phyloP scores from a whole-genome alignment of 2,797 vertebrate genomes.

The Falco naumanni region DNA sequence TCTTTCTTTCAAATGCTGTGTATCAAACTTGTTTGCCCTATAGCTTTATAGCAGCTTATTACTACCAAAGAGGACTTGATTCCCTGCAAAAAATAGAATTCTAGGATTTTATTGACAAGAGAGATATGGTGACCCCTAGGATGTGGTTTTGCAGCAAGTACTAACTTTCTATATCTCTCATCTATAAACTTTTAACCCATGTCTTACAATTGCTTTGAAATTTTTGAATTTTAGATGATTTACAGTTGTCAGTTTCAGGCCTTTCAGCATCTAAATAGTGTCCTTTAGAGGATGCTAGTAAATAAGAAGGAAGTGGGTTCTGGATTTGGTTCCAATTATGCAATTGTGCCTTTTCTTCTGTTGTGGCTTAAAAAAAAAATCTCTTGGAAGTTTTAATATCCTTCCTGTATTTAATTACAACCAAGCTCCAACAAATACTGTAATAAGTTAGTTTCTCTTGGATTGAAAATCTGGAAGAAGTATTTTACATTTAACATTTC shows the following conservation, averaged over 20 bases:
- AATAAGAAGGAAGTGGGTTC: slow-evolving; percentile 84
- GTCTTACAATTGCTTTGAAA: slow-evolving; percentile 70
- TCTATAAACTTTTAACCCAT: slow-evolving; percentile 77
- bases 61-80: slow-evolving; percentile 34
- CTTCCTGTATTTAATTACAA: slow-evolving; percentile 82
- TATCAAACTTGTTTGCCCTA: slow-evolving; percentile 23
- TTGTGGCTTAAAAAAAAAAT: slow-evolving; percentile 81
- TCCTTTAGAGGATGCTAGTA: slow-evolving; percentile 81
- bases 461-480: slow-evolving; percentile 49
- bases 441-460: slow-evolving; percentile 61
- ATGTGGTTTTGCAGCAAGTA: slow-evolving; percentile 68
- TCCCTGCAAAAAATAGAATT: slow-evolving; percentile 38
- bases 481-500: slow-evolving; percentile 41
- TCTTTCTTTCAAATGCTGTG: neutral
- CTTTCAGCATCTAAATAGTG: slow-evolving; percentile 76
- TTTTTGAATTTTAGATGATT: slow-evolving; percentile 68
- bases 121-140: slow-evolving; percentile 4
- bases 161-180: slow-evolving; percentile 64
- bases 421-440: slow-evolving; percentile 71
- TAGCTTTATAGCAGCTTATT: slow-evolving; percentile 38
- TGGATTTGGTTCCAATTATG: slow-evolving; percentile 83
- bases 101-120: neutral
- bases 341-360: slow-evolving; percentile 78
- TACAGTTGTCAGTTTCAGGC: slow-evolving; percentile 69
- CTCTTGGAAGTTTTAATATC: slow-evolving; percentile 82